A percentile compares a stretch with the other conserved stretches of the same genome.
These are phyloP conservation scores for Neogobius melanostomus DNA, from an alignment of 2,113 vertebrate species.

Conservation along the genomic window DNA sequence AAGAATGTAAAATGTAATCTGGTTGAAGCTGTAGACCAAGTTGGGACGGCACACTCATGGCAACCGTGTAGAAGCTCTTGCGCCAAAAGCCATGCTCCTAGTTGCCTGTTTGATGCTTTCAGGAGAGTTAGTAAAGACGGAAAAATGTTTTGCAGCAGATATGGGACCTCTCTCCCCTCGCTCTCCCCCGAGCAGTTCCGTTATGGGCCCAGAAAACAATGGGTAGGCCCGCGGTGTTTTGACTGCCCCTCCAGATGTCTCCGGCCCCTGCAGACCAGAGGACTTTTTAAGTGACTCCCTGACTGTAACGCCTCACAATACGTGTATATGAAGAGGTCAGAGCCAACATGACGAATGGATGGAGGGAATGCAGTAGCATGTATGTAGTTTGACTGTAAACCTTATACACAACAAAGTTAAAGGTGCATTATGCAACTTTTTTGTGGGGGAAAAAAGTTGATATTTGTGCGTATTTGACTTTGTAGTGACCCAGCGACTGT, in stretches of 20 bases:
- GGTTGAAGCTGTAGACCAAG: constrained; percentile 4
- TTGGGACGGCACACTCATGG: constrained; percentile 29
- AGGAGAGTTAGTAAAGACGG: constrained; percentile 57
- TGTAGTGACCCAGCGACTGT: too few species aligned
- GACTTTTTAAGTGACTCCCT: constrained; percentile 36
- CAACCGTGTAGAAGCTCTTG: constrained; percentile 37
- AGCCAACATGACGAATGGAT: constrained; percentile 21
- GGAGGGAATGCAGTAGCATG: constrained; percentile 3
- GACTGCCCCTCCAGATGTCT: constrained; percentile 72
- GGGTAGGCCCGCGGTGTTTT: constrained; percentile 57
- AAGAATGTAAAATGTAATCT: constrained; percentile 11
- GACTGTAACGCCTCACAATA: constrained; percentile 52
- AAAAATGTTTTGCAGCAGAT: constrained; percentile 53
- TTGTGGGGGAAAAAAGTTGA: too few species aligned
- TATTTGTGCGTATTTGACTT: too few species aligned
- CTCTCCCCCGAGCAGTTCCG: constrained; percentile 60
- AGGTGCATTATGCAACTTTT: too few species aligned
- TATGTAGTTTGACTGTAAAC: too few species aligned
- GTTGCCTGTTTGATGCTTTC: constrained; percentile 67
- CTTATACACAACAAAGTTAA: too few species aligned
- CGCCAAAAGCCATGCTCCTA: constrained; percentile 42
- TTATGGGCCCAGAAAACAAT: constrained; percentile 66
- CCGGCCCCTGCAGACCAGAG: constrained; percentile 28
- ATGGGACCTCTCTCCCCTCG: constrained; percentile 40
- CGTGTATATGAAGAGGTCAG: constrained; percentile 26